phyloP scores from a whole-genome alignment of 1,140 invertebrate species.

The Cardiocondyla obscurior region DNA sequence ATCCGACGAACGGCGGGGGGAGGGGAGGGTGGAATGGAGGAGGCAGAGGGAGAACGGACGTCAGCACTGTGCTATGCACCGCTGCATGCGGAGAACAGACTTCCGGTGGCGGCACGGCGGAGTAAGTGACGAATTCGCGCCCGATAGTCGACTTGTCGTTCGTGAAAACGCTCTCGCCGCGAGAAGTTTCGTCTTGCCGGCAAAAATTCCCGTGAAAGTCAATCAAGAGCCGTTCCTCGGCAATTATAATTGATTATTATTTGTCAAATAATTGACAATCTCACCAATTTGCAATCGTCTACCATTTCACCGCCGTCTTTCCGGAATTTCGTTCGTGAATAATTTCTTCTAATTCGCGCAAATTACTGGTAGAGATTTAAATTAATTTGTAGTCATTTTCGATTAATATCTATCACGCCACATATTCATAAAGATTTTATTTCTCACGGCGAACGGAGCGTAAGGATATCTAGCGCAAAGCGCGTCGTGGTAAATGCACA shows the following conservation, averaged over 20 bases:
- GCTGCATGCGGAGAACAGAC: conserved; percentile 28
- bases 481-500: background rate
- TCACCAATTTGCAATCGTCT: background rate
- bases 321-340: background rate
- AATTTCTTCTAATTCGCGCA: background rate
- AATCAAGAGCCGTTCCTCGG: background rate
- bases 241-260: background rate
- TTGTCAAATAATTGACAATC: background rate
- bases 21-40: too few species aligned
- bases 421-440: background rate
- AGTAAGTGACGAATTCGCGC: conserved; percentile 20
- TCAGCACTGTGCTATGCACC: conserved; percentile 29
- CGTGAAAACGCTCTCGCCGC: background rate
- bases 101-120: conserved; percentile 4
- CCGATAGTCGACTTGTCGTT: background rate
- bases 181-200: background rate
- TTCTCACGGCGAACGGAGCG: background rate
- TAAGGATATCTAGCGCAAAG: background rate
- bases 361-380: background rate
- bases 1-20: background rate
- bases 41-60: background rate
- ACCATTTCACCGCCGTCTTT: background rate
- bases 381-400: background rate
- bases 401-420: background rate
- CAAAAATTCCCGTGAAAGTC: background rate